Conservation (phyloP, 1,140 invertebrate species). For the Agrypnia vestita region DNA sequence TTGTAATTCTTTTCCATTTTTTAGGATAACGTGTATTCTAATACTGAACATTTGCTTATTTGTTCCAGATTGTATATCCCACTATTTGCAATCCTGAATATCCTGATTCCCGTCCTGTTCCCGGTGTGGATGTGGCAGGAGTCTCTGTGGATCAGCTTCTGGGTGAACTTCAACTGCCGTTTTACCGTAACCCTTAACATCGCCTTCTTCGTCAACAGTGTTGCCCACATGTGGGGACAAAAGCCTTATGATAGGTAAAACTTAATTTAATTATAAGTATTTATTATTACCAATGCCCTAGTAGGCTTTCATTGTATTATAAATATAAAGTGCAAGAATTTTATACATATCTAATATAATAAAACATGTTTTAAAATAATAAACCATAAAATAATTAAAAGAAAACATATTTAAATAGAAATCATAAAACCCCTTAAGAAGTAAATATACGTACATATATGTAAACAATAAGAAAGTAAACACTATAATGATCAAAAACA, state of each 20-base stretch:
- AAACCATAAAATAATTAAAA: too few species aligned
- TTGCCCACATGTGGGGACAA: conserved; percentile 92
- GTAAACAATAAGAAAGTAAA: too few species aligned
- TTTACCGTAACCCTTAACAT: conserved; percentile 90
- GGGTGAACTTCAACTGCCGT: conserved; percentile 87
- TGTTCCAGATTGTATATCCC: conserved; percentile 80
- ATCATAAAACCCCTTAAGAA: too few species aligned
- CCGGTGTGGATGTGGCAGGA: conserved; percentile 92
- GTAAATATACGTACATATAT: too few species aligned
- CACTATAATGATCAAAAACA: too few species aligned
- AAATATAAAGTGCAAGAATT: too few species aligned
- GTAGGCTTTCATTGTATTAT: too few species aligned
- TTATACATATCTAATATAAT: too few species aligned
- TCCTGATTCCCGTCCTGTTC: conserved; percentile 84
- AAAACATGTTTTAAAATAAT: too few species aligned
- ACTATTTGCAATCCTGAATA: conserved; percentile 83
- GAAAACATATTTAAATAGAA: too few species aligned
- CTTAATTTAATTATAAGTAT: neutral
- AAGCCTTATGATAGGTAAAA: conserved; percentile 90
- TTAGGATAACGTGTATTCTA: neutral
- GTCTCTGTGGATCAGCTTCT: conserved; percentile 83
- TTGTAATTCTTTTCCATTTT: too few species aligned
- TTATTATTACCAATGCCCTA: too few species aligned
- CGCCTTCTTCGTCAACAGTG: conserved; percentile 94
- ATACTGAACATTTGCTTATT: neutral